Conservation (phyloP, 2,888 invertebrate genomes). For the Colostygia pectinataria region DNA sequence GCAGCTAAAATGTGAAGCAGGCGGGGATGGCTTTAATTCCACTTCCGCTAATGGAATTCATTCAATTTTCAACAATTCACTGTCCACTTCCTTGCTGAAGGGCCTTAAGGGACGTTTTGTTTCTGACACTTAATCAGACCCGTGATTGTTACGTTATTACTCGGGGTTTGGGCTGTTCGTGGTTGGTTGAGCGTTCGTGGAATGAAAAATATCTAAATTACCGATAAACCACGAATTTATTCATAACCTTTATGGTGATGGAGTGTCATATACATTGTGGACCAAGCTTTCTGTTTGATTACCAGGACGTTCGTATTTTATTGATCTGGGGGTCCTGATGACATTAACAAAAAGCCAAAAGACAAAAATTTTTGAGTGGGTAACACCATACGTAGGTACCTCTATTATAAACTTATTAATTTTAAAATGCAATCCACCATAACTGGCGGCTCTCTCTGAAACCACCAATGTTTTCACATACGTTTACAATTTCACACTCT, state of each 20-base stretch:
- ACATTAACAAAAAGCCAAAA: neutral
- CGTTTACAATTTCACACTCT: slow-evolving; percentile 73
- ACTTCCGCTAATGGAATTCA: slow-evolving; percentile 66
- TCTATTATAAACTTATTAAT: slow-evolving; percentile 32
- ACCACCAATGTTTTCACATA: slow-evolving; percentile 67
- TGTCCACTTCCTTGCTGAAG: slow-evolving; percentile 55
- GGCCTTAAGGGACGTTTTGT: slow-evolving; percentile 52
- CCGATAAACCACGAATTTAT: too few relatives aligned
- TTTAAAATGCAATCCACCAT: slow-evolving; percentile 42
- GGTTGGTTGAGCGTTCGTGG: too few relatives aligned
- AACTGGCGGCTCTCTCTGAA: slow-evolving; percentile 43
- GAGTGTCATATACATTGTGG: too few relatives aligned
- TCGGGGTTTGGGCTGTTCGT: slow-evolving; percentile 15
- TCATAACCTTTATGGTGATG: too few relatives aligned
- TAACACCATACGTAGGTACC: neutral
- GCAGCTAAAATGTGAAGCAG: slow-evolving; percentile 54
- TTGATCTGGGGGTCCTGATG: too few relatives aligned
- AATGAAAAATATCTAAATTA: too few relatives aligned
- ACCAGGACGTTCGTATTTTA: too few relatives aligned
- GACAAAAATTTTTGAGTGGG: neutral
- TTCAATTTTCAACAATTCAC: slow-evolving; percentile 62
- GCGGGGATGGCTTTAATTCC: slow-evolving; percentile 54
- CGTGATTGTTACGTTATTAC: slow-evolving; percentile 43
- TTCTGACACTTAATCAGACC: slow-evolving; percentile 54
- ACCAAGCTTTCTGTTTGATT: too few relatives aligned